phyloP scores from a whole-genome alignment of 1,140 invertebrate species.

The Ostrea edulis region DNA sequence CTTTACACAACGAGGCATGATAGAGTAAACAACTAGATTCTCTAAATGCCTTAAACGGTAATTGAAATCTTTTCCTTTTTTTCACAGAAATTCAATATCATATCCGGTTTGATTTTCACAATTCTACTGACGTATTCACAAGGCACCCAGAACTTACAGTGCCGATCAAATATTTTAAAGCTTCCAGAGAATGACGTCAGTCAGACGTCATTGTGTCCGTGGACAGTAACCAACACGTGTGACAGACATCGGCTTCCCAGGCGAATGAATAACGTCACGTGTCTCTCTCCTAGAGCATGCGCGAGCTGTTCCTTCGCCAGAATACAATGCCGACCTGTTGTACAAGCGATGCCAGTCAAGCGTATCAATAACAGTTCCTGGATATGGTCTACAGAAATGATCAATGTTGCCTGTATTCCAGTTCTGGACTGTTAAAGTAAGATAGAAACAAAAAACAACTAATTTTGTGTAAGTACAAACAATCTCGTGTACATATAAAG shows the following conservation, averaged over 20 bases:
- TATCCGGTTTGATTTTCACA: neutral
- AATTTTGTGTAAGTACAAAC: no score
- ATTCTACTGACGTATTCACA: neutral
- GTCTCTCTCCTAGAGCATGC: neutral
- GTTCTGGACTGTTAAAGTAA: neutral
- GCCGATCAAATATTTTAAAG: neutral
- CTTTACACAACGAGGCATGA: no score
- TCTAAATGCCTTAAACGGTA: no score
- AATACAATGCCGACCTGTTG: neutral
- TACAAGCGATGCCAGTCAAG: neutral
- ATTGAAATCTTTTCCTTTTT: neutral
- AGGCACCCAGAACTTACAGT: neutral
- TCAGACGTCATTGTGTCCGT: slow-evolving; percentile 12
- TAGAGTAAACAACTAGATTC: no score
- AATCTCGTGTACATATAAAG: no score
- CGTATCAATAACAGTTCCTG: neutral
- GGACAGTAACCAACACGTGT: neutral
- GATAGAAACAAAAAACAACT: neutral
- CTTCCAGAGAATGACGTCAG: neutral
- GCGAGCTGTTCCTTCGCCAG: neutral
- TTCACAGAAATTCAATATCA: neutral
- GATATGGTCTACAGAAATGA: neutral
- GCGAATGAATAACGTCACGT: slow-evolving; percentile 12
- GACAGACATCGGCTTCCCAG: neutral
- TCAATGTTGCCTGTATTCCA: slow-evolving; percentile 2